Base-by-base conservation (phyloP, 1,140 invertebrate genomes). In the Meloidogyne exigua region DNA sequence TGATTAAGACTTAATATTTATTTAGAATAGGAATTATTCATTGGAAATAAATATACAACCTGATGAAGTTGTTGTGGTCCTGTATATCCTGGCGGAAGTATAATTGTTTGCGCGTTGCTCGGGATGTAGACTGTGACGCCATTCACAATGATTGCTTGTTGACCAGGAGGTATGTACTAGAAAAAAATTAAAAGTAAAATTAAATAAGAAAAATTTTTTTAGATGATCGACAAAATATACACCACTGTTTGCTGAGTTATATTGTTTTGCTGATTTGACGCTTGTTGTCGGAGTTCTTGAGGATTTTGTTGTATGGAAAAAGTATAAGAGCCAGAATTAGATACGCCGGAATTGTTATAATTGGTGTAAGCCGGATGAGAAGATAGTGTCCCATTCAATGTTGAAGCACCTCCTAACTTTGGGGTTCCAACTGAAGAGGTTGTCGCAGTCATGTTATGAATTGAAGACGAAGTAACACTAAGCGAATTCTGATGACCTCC, bases 31-130 rank as follows among this genome's bases (percentile, higher is more conserved):
- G n/a, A n/a, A 32, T 32, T 32, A 32, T 32, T 3, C 2, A 32
- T 32, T 32, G 28, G 28, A 32, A 32, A 32, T 32, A 3, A 32
- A 32, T 32, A 32, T 32, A 32, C 7, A 32, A 65, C 63, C 63
- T 72, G 70, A n/a, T 73, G 71, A 5, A 32, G 62, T 57, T 73
- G 71, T 65, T 73, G 71, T n/a, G 71, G 71, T 28, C 71, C 71
- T 2, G 65, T 28, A 21, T 73, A 73, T 39, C 71, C 71, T 5
- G 71, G 71, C 7, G 71, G 71, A 62, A 73, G 65, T 28, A 73
- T 73, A 39, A 73, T 64, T 25, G 71, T 73, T n/a, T 73, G 71
- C 39, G 71, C 71, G n/a, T 73, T 73, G 57, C 26, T 64, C 12
- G 71, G 71, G 36, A 73, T 73, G n/a, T 64, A 64, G 11, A 73